A percentile compares a stretch with the other conserved stretches of the same genome.
These are phyloP conservation scores for Rousettus leschenaultii DNA, from an alignment of 2,113 vertebrate species.

Conservation along the genomic window DNA sequence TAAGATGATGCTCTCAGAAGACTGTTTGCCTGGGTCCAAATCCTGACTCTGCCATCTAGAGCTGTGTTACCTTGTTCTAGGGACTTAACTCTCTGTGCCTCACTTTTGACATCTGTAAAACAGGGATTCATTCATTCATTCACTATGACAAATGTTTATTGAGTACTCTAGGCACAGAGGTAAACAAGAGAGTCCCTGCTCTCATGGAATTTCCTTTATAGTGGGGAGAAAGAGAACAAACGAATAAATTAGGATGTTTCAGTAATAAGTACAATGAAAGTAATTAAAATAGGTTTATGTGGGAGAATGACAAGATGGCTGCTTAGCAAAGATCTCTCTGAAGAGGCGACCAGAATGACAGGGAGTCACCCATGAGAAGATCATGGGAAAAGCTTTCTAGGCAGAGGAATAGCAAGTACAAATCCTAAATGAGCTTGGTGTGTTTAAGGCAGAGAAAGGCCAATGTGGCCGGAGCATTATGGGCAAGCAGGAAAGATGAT, in stretches of 20 bases:
- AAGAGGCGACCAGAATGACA: not conserved
- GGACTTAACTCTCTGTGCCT: not conserved
- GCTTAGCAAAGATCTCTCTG: not conserved
- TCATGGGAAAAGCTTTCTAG: not conserved
- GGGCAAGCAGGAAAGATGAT: not conserved
- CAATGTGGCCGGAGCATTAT: accelerated
- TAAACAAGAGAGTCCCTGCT: not conserved
- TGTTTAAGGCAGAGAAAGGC: not conserved
- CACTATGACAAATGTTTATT: not conserved
- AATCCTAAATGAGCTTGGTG: not conserved
- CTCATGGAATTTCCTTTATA: not conserved
- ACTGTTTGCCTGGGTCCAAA: not conserved
- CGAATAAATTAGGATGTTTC: not conserved
- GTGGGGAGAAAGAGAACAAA: not conserved
- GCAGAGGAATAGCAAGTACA: not conserved
- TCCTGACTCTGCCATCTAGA: not conserved
- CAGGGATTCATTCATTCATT: not conserved
- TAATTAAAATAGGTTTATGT: not conserved
- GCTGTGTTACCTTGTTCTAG: not conserved
- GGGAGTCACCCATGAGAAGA: not conserved
- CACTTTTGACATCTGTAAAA: not conserved
- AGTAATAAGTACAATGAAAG: not conserved
- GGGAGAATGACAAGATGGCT: not conserved
- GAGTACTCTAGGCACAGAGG: not conserved
- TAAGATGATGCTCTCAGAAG: not conserved